Conservation (phyloP, 2,888 invertebrate genomes). For the Micropterix aruncella region DNA sequence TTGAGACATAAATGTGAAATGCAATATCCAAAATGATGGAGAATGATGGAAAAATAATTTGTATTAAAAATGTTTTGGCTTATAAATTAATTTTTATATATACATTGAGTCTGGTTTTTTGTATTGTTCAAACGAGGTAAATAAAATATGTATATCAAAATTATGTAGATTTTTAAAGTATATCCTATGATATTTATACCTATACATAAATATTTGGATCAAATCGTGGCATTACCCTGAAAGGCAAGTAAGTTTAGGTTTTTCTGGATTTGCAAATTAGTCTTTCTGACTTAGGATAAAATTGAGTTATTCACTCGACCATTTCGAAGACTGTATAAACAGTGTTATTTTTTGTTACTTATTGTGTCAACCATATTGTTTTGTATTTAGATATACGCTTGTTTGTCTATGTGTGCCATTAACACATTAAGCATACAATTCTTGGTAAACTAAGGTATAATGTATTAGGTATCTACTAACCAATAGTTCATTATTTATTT, state of each 20-base stretch:
- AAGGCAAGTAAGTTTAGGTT: slow-evolving; percentile 38
- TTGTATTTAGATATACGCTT: background rate
- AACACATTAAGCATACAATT: background rate
- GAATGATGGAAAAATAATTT: no score
- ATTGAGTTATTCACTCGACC: background rate
- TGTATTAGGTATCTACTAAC: no score
- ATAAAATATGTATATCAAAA: slow-evolving; percentile 29
- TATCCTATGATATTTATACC: slow-evolving; percentile 23
- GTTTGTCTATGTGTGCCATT: background rate
- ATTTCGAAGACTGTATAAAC: background rate
- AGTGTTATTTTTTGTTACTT: background rate
- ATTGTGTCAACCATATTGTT: background rate
- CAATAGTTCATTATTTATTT: no score
- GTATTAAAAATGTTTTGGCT: no score
- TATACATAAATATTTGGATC: slow-evolving; percentile 21
- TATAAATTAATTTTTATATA: no score
- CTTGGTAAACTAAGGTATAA: no score
- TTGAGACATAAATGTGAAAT: no score
- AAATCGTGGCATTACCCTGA: slow-evolving; percentile 61
- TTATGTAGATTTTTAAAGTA: slow-evolving; percentile 22
- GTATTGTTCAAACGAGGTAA: no score
- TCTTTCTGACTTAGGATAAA: background rate
- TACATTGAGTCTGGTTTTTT: no score
- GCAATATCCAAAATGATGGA: no score
- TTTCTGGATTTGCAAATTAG: background rate